Percentiles rank a stretch among this genome's conserved stretches.
Conservation (phyloP, 2,113 vertebrate genomes). For the Crotophaga sulcirostris region DNA sequence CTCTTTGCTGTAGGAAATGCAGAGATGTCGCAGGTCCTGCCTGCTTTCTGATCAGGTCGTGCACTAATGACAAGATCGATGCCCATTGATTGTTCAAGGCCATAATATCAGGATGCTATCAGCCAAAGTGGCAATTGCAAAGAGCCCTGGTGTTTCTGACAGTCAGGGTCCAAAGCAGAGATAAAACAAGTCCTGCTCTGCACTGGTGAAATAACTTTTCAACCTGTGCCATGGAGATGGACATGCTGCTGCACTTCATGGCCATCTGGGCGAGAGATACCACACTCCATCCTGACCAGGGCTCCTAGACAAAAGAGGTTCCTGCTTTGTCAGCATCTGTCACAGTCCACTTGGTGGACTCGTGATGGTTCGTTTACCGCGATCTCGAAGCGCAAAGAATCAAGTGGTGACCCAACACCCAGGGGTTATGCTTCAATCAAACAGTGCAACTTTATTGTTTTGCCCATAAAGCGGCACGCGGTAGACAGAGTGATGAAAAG, state of each 20-base stretch:
- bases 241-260: accelerated
- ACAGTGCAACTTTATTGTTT: too few species aligned
- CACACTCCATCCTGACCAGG: background rate
- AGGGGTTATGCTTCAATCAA: too few species aligned
- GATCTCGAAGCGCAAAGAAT: too few species aligned
- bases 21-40: background rate
- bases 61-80: background rate
- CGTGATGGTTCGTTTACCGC: too few species aligned
- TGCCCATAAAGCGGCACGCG: too few species aligned
- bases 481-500: too few species aligned
- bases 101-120: background rate
- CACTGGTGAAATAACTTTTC: background rate
- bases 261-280: background rate
- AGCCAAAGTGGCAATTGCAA: background rate
- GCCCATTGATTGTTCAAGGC: background rate
- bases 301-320: background rate
- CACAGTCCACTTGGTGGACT: too few species aligned
- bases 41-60: background rate
- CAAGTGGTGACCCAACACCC: too few species aligned
- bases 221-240: accelerated
- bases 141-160: background rate
- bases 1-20: background rate
- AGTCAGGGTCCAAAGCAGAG: background rate
- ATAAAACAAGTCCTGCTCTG: background rate
- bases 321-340: too few species aligned